Evolutionary conservation across 92 coral and sea anemone species (phyloP).

Genomic region (Bergia sp.): DNA sequence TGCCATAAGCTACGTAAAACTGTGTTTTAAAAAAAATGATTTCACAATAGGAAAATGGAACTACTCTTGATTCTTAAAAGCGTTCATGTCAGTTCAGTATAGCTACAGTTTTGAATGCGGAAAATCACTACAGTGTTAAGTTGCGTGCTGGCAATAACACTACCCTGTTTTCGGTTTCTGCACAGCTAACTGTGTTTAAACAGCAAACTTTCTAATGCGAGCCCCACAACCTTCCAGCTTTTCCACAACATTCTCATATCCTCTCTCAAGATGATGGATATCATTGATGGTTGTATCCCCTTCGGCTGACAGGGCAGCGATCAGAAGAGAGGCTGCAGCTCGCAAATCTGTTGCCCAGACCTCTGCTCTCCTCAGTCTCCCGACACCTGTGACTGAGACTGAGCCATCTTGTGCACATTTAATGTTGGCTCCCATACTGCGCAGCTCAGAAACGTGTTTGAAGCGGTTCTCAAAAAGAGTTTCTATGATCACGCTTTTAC

Average conservation of each 20-base stretch:
- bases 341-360: constrained; percentile 65
- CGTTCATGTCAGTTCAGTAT: no score
- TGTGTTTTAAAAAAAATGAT: no score
- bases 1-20: no score
- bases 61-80: no score
- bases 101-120: no score
- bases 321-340: constrained; percentile 56
- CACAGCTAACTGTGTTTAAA: no score
- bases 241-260: constrained; percentile 57
- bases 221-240: constrained; percentile 54
- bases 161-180: no score
- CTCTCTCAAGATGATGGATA: constrained; percentile 66
- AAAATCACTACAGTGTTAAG: no score
- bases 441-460: constrained; percentile 47
- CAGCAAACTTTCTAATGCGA: not conserved
- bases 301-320: constrained; percentile 50
- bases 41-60: no score
- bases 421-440: constrained; percentile 60
- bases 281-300: constrained; percentile 50
- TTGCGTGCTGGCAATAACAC: no score
- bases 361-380: not conserved
- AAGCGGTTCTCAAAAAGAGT: constrained; percentile 62
- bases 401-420: not conserved
- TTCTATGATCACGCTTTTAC: constrained; percentile 26
- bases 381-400: constrained; percentile 30